Evolutionary conservation across 2,797 vertebrate genomes (phyloP).

Genomic region (Sylvia borin): DNA sequence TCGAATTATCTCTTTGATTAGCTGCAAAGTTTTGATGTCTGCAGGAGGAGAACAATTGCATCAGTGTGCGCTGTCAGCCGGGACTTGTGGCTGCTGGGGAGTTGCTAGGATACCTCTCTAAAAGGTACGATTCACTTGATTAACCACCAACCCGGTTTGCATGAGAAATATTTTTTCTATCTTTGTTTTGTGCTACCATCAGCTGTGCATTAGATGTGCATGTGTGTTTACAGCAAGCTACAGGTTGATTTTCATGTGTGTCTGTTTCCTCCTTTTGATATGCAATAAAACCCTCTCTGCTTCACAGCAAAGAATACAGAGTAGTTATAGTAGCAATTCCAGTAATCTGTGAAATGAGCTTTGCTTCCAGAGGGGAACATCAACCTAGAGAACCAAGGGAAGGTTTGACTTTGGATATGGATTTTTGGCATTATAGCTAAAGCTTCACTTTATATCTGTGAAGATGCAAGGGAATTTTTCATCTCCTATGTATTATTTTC

Average conservation of each 20-base stretch:
- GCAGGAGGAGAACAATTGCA: conserved; percentile 68
- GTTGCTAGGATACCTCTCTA: conserved; percentile 77
- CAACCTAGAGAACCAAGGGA: neutral
- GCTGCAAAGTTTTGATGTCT: conserved; percentile 71
- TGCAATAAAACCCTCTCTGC: neutral
- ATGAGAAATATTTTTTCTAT: conserved; percentile 54
- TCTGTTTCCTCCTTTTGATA: neutral
- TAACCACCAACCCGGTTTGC: conserved; percentile 66
- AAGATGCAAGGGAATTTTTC: neutral
- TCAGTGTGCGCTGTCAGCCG: conserved; percentile 48
- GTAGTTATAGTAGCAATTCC: neutral
- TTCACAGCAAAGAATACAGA: neutral
- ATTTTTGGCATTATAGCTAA: neutral
- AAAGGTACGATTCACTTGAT: conserved; percentile 73
- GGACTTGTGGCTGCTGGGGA: conserved; percentile 62
- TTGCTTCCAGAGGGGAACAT: neutral
- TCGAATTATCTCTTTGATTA: conserved; percentile 69
- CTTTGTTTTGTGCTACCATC: conserved; percentile 50
- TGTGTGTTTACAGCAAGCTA: conserved; percentile 51
- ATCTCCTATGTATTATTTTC: neutral
- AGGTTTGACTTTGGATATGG: neutral
- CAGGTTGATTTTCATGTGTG: neutral
- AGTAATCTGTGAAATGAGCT: neutral
- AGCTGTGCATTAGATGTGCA: neutral
- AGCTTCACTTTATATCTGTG: neutral